Evolutionary conservation across 1,140 invertebrate species (phyloP).

Genomic region (Drosophila nikananu): DNA sequence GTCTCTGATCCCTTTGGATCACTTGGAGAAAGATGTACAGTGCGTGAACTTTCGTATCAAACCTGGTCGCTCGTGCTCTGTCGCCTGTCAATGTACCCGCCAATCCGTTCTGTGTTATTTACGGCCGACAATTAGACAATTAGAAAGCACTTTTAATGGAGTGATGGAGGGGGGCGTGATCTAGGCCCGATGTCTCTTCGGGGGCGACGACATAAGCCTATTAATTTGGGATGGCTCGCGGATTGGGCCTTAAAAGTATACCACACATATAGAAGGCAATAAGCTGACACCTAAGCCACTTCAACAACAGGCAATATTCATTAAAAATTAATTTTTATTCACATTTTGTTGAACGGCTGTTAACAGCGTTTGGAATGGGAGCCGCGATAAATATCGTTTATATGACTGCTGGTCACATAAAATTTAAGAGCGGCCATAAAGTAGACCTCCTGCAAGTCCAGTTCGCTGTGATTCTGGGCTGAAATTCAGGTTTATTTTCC

Average conservation of each 20-base stretch:
- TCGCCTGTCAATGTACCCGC: conserved; percentile 58
- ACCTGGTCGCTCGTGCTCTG: conserved; percentile 26
- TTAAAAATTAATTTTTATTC: conserved; percentile 54
- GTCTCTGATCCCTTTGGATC: conserved; percentile 8
- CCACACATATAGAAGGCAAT: conserved; percentile 20
- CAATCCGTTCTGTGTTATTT: conserved; percentile 54
- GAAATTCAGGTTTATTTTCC: conserved; percentile 31
- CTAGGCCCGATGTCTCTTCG: conserved; percentile 25
- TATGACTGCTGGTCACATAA: conserved; percentile 44
- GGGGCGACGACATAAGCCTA: conserved; percentile 62
- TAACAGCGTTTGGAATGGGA: conserved; percentile 25
- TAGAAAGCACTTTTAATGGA: conserved; percentile 47
- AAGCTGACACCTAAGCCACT: conserved; percentile 41
- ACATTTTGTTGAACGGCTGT: conserved; percentile 32
- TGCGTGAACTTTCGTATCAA: conserved; percentile 35
- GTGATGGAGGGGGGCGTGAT: conserved; percentile 31
- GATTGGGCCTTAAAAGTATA: conserved; percentile 32
- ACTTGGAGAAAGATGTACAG: conserved; percentile 14
- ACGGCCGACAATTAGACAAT: conserved; percentile 71
- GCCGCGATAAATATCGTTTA: conserved; percentile 44
- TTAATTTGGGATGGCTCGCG: conserved; percentile 47
- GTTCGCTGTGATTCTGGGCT: conserved; percentile 7
- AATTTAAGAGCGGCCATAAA: conserved; percentile 43
- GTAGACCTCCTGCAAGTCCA: conserved; percentile 51
- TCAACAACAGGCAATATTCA: conserved; percentile 39